These are phyloP conservation scores for Tragelaphus oryx DNA, from an alignment of 2,797 vertebrate species.

Conservation along the genomic window DNA sequence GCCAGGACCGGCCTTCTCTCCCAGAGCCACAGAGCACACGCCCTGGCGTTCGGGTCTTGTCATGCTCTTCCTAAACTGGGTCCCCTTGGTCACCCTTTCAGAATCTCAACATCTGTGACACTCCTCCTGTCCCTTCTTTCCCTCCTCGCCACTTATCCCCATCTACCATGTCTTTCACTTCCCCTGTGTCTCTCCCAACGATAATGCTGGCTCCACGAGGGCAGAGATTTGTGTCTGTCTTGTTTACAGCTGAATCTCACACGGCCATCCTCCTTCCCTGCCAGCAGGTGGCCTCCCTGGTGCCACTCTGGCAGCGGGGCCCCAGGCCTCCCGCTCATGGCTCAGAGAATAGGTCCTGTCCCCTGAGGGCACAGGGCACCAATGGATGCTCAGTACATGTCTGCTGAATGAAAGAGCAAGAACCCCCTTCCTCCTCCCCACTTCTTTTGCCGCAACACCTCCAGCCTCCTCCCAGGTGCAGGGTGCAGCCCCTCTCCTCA, in stretches of 20 bases:
- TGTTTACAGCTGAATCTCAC: not conserved
- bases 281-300: not conserved
- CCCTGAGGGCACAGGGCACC: not conserved
- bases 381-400: not conserved
- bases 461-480: not conserved
- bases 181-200: fast-evolving
- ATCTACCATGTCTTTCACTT: not conserved
- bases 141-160: not conserved
- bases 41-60: not conserved
- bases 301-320: not conserved
- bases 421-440: not conserved
- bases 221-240: not conserved
- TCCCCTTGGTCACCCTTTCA: not conserved
- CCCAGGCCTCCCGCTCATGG: no score
- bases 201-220: not conserved
- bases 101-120: not conserved
- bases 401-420: not conserved
- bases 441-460: no score
- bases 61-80: not conserved
- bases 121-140: not conserved
- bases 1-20: not conserved
- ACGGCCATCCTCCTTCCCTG: not conserved
- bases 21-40: not conserved
- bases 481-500: not conserved
- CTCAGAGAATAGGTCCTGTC: not conserved